These are phyloP conservation scores for Henricia sp. DNA, from an alignment of 53 echinoderm and acorn worm genomes.

Conservation along the genomic window DNA sequence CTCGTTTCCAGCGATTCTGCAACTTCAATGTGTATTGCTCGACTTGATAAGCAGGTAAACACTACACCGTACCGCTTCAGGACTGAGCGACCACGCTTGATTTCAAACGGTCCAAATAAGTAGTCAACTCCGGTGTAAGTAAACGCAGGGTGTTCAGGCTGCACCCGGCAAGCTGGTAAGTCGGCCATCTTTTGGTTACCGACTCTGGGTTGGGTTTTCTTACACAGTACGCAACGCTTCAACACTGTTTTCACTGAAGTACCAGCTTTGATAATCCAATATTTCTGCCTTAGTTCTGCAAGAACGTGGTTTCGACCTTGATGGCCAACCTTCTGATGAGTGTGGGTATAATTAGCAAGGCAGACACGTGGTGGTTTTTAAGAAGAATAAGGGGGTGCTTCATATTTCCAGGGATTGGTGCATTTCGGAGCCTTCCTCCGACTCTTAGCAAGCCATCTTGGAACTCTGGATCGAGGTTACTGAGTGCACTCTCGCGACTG, in stretches of 20 bases:
- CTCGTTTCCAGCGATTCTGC: slow-evolving; percentile 57
- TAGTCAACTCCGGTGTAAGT: slow-evolving; percentile 42
- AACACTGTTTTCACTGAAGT: slow-evolving; percentile 22
- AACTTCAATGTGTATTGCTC: slow-evolving; percentile 67
- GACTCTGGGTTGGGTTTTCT: neutral
- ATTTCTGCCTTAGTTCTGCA: slow-evolving; percentile 54
- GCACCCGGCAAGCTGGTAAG: slow-evolving; percentile 26
- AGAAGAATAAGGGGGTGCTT: slow-evolving; percentile 17
- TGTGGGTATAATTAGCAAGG: slow-evolving; percentile 24
- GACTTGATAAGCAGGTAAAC: slow-evolving; percentile 58
- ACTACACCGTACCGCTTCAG: slow-evolving; percentile 53
- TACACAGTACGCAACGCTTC: slow-evolving; percentile 23
- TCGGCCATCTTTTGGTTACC: slow-evolving; percentile 39
- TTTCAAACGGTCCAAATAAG: too few relatives aligned
- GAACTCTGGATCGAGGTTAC: slow-evolving; percentile 20
- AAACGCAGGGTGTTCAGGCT: slow-evolving; percentile 46
- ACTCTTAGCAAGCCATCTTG: slow-evolving; percentile 33
- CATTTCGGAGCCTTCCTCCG: slow-evolving; percentile 56
- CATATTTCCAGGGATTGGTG: slow-evolving; percentile 21
- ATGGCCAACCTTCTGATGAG: slow-evolving; percentile 21
- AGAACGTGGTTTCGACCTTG: slow-evolving; percentile 48
- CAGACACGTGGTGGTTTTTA: neutral
- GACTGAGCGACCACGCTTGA: slow-evolving; percentile 29
- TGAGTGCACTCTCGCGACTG: neutral
- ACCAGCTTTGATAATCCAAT: slow-evolving; percentile 59